Evolutionary conservation across 2,888 invertebrate genomes (phyloP).

Genomic region (Epiblema foenella): DNA sequence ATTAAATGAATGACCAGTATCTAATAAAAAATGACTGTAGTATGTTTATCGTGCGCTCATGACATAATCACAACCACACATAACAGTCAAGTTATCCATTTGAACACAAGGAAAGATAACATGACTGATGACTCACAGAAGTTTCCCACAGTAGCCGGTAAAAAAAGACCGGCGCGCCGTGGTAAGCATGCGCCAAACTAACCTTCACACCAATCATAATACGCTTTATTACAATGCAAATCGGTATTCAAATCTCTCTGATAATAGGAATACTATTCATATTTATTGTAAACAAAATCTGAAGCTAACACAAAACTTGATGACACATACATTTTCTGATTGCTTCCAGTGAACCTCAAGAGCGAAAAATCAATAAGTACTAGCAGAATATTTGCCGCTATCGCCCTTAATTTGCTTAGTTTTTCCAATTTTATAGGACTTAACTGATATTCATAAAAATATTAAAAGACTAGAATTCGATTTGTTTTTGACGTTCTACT

Average conservation of each 20-base stretch:
- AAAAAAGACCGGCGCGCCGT: neutral
- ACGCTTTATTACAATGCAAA: neutral
- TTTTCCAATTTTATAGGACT: neutral
- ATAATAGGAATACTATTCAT: neutral
- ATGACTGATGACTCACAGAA: neutral
- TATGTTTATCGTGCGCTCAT: too few species aligned
- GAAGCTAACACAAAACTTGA: neutral
- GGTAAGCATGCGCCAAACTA: constrained; percentile 23
- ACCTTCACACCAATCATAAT: constrained; percentile 2
- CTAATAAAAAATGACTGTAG: too few species aligned
- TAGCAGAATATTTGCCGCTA: constrained; percentile 5
- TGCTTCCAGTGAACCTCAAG: neutral
- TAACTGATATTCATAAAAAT: neutral
- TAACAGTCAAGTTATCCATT: too few species aligned
- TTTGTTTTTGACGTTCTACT: neutral
- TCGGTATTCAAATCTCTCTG: neutral
- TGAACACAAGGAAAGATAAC: too few species aligned
- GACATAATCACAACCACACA: too few species aligned
- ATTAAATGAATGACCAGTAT: too few species aligned
- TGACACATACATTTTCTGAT: neutral
- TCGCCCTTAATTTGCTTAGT: neutral
- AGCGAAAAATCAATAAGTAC: constrained; percentile 27
- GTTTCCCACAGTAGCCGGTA: neutral
- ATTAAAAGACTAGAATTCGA: neutral
- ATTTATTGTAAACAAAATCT: neutral